Evolutionary conservation across 2,113 vertebrate species (phyloP).

Genomic region (Ariopsis seemanni): DNA sequence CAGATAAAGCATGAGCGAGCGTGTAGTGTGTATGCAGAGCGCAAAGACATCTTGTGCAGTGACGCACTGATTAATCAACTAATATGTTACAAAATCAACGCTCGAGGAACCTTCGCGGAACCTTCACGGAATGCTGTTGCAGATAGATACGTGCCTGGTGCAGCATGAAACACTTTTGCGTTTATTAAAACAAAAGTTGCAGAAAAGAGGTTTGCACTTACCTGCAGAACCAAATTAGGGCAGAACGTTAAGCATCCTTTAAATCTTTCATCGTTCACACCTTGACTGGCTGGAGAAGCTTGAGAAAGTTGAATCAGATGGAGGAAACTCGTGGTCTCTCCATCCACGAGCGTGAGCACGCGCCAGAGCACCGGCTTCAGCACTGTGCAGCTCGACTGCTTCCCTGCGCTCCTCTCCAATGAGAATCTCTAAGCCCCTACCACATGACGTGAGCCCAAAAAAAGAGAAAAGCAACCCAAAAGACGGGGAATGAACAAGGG

Average conservation of each 20-base stretch:
- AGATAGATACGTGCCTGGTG: neutral
- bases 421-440: conserved; percentile 36
- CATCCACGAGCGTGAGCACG: conserved; percentile 48
- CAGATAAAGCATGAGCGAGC: conserved; percentile 45
- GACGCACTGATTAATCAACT: conserved; percentile 31
- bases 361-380: conserved; percentile 48
- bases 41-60: conserved; percentile 15
- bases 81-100: conserved; percentile 4
- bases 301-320: conserved; percentile 36
- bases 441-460: conserved; percentile 42
- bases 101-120: neutral
- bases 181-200: neutral
- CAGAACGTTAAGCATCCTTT: conserved; percentile 37
- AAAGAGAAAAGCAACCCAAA: conserved; percentile 16
- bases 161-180: neutral
- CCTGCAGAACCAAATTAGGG: conserved; percentile 22
- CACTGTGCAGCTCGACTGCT: conserved; percentile 48
- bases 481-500: neutral
- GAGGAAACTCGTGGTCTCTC: conserved; percentile 30
- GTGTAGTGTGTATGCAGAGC: conserved; percentile 51
- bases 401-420: conserved; percentile 48
- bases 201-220: conserved; percentile 40
- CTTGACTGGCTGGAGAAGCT: conserved; percentile 20
- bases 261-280: conserved; percentile 19
- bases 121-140: neutral